Evolutionary conservation across 2,888 invertebrate species (phyloP), one percentile per base, ranked within the genome.

Genomic region (Notocelia uddmanniana): DNA sequence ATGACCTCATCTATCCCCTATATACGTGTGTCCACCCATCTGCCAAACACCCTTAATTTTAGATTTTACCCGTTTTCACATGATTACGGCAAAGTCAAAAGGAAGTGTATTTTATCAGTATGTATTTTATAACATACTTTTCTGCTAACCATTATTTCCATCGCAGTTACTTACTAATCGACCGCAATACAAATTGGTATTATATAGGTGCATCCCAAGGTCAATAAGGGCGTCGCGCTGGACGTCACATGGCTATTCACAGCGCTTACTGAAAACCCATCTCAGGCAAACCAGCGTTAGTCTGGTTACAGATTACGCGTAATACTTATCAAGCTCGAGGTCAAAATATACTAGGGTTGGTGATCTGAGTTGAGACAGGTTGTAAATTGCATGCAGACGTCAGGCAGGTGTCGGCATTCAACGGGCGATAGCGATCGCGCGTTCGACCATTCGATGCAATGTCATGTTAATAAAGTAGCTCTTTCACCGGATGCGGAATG

Each of bases 201-300:
- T 19, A 19, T 19, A 58, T 34, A 37, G 15, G 31, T 63, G 63
- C 63, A 50, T 63, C 19, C 62, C 63, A 63, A 63, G 63, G 63
- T 63, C 50, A 50, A 18, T 19, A 34, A 19, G 50, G 63, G 50
- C 50, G 50, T 21, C 18, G 13, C 18, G 21, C 8, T n/a, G 50
- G 19, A 45, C 45, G 45, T 45, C 45, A 45, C n/a, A n/a, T n/a
- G n/a, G n/a, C n/a, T n/a, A 45, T 45, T n/a, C 15, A n/a, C 45
- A 45, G n/a, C 1, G 45, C 45, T 45, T 45, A 45, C 45, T n/a
- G n/a, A 8, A 13, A 13, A 13, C n/a, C 8, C n/a, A n/a, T n/a
- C 8, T 31, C 31, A 8, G 41, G 13, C 15, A 1, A 45, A 45
- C 45, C 45, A n/a, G 45, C n/a, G 45, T 45, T n/a, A 45, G n/a